Evolutionary conservation across 2,113 vertebrate species (phyloP), one percentile per base, ranked within the genome.

Genomic region (Cardinalis cardinalis): DNA sequence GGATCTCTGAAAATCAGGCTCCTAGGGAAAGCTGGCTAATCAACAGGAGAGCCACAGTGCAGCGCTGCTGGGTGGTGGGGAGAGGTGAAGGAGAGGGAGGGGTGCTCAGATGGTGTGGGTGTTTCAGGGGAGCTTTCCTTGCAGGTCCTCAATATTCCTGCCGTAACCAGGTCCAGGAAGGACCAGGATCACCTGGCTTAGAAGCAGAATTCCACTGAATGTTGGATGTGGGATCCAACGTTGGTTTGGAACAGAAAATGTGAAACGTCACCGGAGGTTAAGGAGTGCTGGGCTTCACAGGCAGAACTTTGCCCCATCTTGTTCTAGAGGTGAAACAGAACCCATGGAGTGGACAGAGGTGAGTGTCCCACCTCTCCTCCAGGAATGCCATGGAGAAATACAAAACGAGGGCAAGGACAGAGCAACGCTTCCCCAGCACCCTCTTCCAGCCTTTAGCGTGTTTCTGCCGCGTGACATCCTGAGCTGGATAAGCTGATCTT

Each of bases 191-290:
- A 71, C 6, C 15, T 26, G 66, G 19, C 6, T 78, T 18, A 36
- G 25, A 60, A 64, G n/a, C 21, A 78, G 24, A 9, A 19, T 7
- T 14, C 23, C 41, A 20, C 11, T 49, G 44, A 60, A 34, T 6
- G 10, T 0, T 49, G 49, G 25, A 34, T 61, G 19, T 29, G 55
- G 38, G 10, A 9, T 8, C 18, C 1, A 2, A 0, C 1, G 8
- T 8, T 44, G 13, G 25, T 46, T 49, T n/a, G 32, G 21, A n/a
- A 31, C 4, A 69, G 40, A 28, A 41, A 84, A 77, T 4, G 2
- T 10, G 34, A 46, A 84, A 80, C 0, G 1, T 34, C 49, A 32
- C 10, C 0, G 0, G 14, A 46, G 14, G 21, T 40, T 38, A 25
- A 36, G 25, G 29, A 32, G 4, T 20, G 20, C 28, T 52, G 61